Conservation (phyloP, 2,113 vertebrate genomes). For the Circaetus gallicus region DNA sequence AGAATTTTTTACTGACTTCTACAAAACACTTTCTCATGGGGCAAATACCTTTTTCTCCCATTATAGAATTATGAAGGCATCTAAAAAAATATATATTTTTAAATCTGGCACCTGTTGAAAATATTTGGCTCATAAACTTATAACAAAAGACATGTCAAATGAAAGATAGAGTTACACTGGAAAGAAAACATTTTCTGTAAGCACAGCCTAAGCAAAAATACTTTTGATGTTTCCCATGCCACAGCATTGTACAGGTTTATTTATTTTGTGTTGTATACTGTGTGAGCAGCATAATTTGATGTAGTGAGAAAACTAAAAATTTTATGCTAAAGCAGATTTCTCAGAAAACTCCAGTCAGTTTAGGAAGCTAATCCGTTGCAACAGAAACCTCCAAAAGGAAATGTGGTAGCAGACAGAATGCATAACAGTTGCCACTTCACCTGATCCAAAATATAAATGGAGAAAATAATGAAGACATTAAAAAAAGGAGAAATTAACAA, state of each 20-base stretch:
- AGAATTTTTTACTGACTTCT: background rate
- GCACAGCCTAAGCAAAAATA: background rate
- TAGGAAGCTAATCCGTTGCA: background rate
- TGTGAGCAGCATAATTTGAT: background rate
- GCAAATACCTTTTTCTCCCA: background rate
- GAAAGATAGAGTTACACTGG: background rate
- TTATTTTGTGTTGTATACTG: background rate
- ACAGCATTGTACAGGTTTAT: background rate
- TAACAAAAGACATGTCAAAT: background rate
- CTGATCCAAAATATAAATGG: background rate
- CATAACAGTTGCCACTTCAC: background rate
- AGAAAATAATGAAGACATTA: background rate
- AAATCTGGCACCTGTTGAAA: slow-evolving; percentile 10
- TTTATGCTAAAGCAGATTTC: slow-evolving; percentile 6
- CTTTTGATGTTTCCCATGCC: background rate
- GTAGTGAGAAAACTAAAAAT: background rate
- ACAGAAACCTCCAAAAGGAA: background rate
- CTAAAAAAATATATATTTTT: background rate
- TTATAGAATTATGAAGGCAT: background rate
- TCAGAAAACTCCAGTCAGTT: background rate
- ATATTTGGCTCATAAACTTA: background rate
- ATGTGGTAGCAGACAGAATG: background rate
- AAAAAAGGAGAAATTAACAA: background rate
- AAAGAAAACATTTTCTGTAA: slow-evolving; percentile 7
- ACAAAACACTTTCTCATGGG: background rate